phyloP scores from a whole-genome alignment of 92 coral and sea anemone genomes.

The Meandrina meandrites region DNA sequence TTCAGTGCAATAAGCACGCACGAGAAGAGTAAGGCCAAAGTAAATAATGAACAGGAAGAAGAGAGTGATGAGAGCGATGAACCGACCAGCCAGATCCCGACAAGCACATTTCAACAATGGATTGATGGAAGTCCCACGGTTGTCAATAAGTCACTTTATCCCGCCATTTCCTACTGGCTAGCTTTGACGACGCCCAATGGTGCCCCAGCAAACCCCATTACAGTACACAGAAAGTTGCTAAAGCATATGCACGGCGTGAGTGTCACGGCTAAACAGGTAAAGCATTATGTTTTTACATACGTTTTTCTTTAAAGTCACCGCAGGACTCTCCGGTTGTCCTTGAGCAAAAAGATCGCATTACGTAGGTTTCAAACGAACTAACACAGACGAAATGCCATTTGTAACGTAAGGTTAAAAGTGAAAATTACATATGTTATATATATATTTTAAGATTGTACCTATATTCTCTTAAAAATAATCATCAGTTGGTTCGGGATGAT shows the following conservation, averaged over 20 bases:
- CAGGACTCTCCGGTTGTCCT: too few relatives aligned
- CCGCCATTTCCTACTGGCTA: neutral
- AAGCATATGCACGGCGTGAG: neutral
- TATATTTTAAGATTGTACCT: too few relatives aligned
- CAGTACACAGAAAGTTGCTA: slow-evolving; percentile 2
- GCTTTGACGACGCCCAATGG: slow-evolving; percentile 22
- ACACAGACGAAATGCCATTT: too few relatives aligned
- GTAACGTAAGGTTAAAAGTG: too few relatives aligned
- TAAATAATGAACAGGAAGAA: neutral
- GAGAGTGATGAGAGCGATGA: neutral
- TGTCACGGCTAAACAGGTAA: slow-evolving; percentile 16
- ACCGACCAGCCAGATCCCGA: neutral
- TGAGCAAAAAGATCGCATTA: too few relatives aligned
- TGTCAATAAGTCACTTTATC: neutral
- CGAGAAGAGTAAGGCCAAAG: neutral
- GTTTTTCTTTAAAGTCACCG: neutral
- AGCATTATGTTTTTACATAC: neutral
- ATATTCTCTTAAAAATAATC: too few relatives aligned
- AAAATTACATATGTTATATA: too few relatives aligned
- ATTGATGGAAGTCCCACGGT: neutral
- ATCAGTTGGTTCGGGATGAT: too few relatives aligned
- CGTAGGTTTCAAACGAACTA: too few relatives aligned
- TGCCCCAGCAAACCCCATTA: slow-evolving; percentile 26
- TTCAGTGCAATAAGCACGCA: neutral
- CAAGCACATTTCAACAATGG: neutral